phyloP scores from a whole-genome alignment of 2,113 vertebrate species.

The Calyptomena viridis region DNA sequence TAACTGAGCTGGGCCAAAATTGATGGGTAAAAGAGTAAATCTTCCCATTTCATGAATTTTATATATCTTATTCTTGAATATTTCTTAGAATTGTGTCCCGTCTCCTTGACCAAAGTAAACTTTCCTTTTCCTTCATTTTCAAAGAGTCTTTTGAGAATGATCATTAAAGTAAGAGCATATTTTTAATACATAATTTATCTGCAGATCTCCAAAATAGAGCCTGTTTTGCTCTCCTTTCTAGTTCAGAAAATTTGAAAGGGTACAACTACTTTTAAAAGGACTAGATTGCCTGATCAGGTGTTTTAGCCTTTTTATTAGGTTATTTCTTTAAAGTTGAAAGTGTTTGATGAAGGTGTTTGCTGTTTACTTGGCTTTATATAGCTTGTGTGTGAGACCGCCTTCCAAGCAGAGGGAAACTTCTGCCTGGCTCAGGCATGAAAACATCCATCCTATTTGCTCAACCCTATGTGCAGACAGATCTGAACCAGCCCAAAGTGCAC shows the following conservation, averaged over 20 bases:
- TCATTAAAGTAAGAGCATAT: conserved; percentile 22
- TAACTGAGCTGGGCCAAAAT: conserved; percentile 7
- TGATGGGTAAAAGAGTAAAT: not conserved
- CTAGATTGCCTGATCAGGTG: not conserved
- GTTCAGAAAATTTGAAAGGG: not conserved
- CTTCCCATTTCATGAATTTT: not conserved
- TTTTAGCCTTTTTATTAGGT: not conserved
- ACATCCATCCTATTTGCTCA: accelerated
- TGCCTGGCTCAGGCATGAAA: not conserved
- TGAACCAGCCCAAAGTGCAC: not conserved
- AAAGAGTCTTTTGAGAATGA: conserved; percentile 32
- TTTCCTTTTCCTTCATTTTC: conserved; percentile 18
- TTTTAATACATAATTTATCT: conserved; percentile 34
- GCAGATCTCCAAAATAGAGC: not conserved
- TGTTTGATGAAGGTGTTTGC: not conserved
- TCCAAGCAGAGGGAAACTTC: not conserved
- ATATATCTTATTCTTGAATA: not conserved
- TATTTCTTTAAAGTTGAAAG: not conserved
- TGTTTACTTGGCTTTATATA: not conserved
- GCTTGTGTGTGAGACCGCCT: not conserved
- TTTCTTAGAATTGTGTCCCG: not conserved
- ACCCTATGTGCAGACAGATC: not conserved
- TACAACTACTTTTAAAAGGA: not conserved
- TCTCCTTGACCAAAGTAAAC: conserved; percentile 36
- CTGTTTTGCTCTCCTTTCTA: not conserved